Evolutionary conservation across 1,140 invertebrate species (phyloP).

Genomic region (Cryptotermes secundus): DNA sequence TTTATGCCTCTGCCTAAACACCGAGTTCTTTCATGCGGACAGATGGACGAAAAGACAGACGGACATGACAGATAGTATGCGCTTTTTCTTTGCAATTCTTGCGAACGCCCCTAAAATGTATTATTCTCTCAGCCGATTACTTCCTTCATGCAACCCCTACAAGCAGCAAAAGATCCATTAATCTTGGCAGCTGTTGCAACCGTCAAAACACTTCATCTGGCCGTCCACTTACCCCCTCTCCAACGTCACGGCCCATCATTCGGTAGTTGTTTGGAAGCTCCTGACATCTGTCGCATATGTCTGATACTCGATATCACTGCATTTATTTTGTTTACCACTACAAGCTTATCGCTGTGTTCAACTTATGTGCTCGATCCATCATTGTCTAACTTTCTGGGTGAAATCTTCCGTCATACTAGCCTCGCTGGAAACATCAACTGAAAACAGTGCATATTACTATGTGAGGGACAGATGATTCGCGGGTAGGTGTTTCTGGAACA

Average conservation of each 20-base stretch:
- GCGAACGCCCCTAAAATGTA: not conserved
- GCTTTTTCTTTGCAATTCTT: too few species aligned
- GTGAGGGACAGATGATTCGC: too few species aligned
- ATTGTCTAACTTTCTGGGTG: not conserved
- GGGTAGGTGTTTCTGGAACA: too few species aligned
- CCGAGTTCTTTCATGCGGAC: too few species aligned
- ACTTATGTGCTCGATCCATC: not conserved
- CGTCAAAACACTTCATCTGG: not conserved
- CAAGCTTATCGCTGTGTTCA: not conserved
- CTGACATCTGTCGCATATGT: not conserved
- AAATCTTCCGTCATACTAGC: too few species aligned
- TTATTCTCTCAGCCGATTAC: not conserved
- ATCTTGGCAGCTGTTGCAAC: constrained; percentile 5
- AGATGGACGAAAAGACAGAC: too few species aligned
- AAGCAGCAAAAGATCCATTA: not conserved
- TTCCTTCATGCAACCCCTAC: not conserved
- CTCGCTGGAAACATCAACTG: too few species aligned
- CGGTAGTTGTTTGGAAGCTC: not conserved
- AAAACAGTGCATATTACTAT: too few species aligned
- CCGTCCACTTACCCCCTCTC: not conserved
- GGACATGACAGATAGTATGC: too few species aligned
- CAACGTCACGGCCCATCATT: not conserved
- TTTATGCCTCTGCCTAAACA: too few species aligned
- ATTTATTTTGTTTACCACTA: not conserved
- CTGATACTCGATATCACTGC: not conserved